Percentiles rank a stretch among this genome's conserved stretches.
Conservation (phyloP, 2,113 vertebrate species). For the Setophaga coronata region DNA sequence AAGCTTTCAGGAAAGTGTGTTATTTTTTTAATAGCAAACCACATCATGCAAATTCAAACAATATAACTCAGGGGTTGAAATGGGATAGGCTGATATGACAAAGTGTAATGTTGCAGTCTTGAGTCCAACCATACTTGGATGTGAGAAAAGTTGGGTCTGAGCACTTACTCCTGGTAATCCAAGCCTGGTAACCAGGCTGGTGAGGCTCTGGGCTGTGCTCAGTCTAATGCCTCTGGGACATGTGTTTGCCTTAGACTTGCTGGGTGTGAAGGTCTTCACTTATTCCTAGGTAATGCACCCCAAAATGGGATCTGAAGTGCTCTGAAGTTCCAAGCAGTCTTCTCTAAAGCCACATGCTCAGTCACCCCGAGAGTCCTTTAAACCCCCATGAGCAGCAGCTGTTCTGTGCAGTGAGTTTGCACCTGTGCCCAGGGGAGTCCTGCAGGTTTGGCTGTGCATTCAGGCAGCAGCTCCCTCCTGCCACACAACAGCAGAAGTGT, state of each 20-base stretch:
- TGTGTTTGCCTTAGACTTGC: not conserved
- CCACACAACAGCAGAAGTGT: too few species aligned
- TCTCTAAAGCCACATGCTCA: not conserved
- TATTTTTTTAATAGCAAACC: not conserved
- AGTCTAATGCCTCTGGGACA: not conserved
- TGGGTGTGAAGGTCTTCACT: not conserved
- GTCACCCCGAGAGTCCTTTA: too few species aligned
- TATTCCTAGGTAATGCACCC: not conserved
- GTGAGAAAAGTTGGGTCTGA: not conserved
- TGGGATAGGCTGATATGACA: not conserved
- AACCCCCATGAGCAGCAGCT: not conserved
- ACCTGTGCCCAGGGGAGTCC: fast-evolving
- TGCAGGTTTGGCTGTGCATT: not conserved
- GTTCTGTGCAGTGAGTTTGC: fast-evolving
- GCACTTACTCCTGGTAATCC: not conserved
- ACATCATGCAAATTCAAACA: not conserved
- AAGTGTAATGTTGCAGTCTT: fast-evolving
- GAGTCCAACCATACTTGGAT: not conserved
- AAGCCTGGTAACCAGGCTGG: not conserved
- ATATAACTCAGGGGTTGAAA: not conserved
- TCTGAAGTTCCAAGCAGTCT: not conserved
- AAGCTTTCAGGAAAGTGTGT: not conserved
- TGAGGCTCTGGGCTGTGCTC: not conserved
- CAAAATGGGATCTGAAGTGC: not conserved
- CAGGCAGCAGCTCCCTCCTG: not conserved